These are phyloP conservation scores for Zeugodacus cucurbitae DNA, from an alignment of 1,140 invertebrate species.

Conservation along the genomic window DNA sequence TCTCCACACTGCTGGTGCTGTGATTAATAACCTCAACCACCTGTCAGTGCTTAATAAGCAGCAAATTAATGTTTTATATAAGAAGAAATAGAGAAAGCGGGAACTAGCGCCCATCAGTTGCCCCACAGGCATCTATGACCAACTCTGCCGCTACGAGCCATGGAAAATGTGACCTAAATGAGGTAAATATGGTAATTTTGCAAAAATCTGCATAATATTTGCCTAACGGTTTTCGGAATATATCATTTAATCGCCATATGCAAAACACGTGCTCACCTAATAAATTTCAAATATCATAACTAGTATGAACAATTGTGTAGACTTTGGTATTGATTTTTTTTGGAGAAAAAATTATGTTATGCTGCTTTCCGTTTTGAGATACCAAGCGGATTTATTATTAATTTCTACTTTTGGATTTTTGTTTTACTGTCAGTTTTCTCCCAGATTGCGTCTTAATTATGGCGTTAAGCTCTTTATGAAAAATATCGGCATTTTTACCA, in stretches of 20 bases:
- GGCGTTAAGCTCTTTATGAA: background rate
- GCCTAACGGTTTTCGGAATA: background rate
- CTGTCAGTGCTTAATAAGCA: background rate
- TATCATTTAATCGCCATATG: background rate
- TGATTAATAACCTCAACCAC: background rate
- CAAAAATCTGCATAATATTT: constrained; percentile 1
- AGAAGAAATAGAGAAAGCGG: background rate
- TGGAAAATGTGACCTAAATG: background rate
- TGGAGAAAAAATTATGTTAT: background rate
- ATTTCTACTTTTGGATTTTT: background rate
- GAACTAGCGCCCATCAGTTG: background rate
- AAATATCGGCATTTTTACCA: background rate
- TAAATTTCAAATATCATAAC: background rate
- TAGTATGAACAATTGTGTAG: background rate
- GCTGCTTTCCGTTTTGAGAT: background rate
- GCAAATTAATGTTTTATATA: background rate
- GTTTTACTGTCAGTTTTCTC: background rate
- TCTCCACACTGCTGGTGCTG: background rate
- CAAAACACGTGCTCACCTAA: background rate
- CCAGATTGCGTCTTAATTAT: background rate
- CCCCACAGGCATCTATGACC: background rate
- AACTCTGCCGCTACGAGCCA: background rate
- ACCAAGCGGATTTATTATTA: background rate
- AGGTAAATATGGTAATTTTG: background rate
- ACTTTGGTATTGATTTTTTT: background rate